Evolutionary conservation across 1,140 invertebrate genomes (phyloP).

Genomic region (Drosophila seguyi): DNA sequence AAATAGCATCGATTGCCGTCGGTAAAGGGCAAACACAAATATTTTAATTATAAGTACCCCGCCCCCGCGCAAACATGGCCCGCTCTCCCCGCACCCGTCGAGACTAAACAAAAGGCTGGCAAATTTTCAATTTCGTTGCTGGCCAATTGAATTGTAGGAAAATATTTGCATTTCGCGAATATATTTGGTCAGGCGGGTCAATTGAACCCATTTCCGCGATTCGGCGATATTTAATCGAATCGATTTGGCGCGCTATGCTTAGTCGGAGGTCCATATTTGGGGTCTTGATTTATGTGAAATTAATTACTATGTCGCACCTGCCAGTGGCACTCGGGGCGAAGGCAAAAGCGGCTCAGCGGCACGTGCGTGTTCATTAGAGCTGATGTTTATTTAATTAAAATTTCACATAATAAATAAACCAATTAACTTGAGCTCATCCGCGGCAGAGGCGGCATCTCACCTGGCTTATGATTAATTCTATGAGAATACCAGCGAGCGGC

Average conservation of each 20-base stretch:
- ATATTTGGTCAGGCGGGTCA: slow-evolving; percentile 56
- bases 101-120: slow-evolving; percentile 23
- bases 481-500: background rate
- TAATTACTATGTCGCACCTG: slow-evolving; percentile 77
- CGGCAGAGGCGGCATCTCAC: slow-evolving; percentile 25
- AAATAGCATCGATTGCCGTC: slow-evolving; percentile 44
- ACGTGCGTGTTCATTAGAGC: slow-evolving; percentile 26
- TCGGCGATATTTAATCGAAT: slow-evolving; percentile 22
- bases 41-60: slow-evolving; percentile 68
- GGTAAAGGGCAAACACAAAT: slow-evolving; percentile 35
- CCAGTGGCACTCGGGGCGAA: slow-evolving; percentile 34
- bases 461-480: slow-evolving; percentile 78
- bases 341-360: background rate
- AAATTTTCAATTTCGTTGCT: slow-evolving; percentile 42
- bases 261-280: slow-evolving; percentile 33
- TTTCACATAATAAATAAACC: slow-evolving; percentile 75
- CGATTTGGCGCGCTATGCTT: slow-evolving; percentile 12
- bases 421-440: slow-evolving; percentile 65
- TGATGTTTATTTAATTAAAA: slow-evolving; percentile 75
- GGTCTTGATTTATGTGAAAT: slow-evolving; percentile 65
- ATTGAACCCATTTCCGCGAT: slow-evolving; percentile 34
- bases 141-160: slow-evolving; percentile 61
- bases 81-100: background rate
- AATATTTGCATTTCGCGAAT: slow-evolving; percentile 70
- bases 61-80: slow-evolving; percentile 28